Percentiles rank a stretch among this genome's conserved stretches.
Evolutionary conservation across 1,140 invertebrate genomes (phyloP).

Genomic region (Micrasema minimum): DNA sequence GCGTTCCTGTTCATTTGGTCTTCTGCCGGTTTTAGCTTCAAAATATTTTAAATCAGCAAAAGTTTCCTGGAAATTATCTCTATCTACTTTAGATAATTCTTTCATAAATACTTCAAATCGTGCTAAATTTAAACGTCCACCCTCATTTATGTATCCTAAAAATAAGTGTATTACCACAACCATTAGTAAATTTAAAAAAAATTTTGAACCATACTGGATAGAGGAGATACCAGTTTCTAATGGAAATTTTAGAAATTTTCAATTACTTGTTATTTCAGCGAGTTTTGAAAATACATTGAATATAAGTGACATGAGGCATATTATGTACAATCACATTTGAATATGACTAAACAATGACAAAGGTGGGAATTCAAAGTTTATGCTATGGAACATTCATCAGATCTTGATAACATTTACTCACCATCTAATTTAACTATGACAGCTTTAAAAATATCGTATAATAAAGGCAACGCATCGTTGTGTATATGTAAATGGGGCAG

Average conservation of each 20-base stretch:
- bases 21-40: constrained; percentile 76
- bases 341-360: no score
- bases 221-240: no score
- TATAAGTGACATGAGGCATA: no score
- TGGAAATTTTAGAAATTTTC: no score
- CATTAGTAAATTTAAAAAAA: no score
- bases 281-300: no score
- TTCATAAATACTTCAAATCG: constrained; percentile 90
- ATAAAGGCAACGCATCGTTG: constrained; percentile 84
- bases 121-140: constrained; percentile 83
- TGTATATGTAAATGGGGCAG: constrained; percentile 93
- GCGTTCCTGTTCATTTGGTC: constrained; percentile 62
- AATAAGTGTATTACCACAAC: constrained; percentile 28
- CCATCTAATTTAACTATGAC: constrained; percentile 88
- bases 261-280: no score
- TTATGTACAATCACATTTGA: no score
- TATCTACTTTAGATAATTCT: constrained; percentile 81
- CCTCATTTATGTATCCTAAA: constrained; percentile 92
- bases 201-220: no score
- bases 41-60: constrained; percentile 89
- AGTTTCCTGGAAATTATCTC: constrained; percentile 85
- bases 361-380: no score
- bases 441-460: constrained; percentile 90
- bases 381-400: no score
- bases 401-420: constrained; percentile 64